Base-by-base conservation (phyloP, 2,113 vertebrate species). In the Carassius gibelio region DNA sequence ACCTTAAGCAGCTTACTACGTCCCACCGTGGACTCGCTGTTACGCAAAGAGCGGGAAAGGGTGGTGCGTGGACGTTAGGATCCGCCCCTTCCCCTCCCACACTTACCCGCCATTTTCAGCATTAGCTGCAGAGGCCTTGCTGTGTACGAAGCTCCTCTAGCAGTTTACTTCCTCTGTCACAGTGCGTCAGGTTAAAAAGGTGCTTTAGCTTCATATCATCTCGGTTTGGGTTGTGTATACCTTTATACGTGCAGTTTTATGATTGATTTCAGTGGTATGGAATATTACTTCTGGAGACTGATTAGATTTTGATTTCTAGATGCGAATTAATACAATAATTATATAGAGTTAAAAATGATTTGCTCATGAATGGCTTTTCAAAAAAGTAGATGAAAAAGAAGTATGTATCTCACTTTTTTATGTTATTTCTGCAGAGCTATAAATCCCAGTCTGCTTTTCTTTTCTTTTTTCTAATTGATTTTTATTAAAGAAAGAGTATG, bases 1-100 rank as follows among this genome's bases (percentile, higher is more conserved):
- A 42, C 48, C 45, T 23, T 89, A 89, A 90, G 85, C 62, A 89
- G 74, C 79, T 85, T 84, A 85, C 79, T 85, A 85, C 13, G 78
- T 74, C 74, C 79, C 48, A 75, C 34, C 10, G 38, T 84, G 68
- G 82, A 75, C 77, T 83, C 61, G 62, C 14, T 52, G 79, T 87
- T 81, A 69, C 59, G 66, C 74, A 74, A 75, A 82, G 69, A 45
- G 74, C 57, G 26, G 42, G 52, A 80, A 86, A 61, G 79, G 66
- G 68, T 77, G 68, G 26, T 52, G 75, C 52, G 84, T 36, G 75
- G 30, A 62, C 23, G 26, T 48, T 59, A 66, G 76, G 80, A 78
- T 42, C 84, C 34, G 42, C 84, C 82, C 84, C 62, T 71, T 85
- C 50, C 72, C 87, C 82, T 78, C 30, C 81, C 66, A 61, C 61